Evolutionary conservation across 1,140 invertebrate genomes (phyloP).

Genomic region (Druon quercuslanigerum): DNA sequence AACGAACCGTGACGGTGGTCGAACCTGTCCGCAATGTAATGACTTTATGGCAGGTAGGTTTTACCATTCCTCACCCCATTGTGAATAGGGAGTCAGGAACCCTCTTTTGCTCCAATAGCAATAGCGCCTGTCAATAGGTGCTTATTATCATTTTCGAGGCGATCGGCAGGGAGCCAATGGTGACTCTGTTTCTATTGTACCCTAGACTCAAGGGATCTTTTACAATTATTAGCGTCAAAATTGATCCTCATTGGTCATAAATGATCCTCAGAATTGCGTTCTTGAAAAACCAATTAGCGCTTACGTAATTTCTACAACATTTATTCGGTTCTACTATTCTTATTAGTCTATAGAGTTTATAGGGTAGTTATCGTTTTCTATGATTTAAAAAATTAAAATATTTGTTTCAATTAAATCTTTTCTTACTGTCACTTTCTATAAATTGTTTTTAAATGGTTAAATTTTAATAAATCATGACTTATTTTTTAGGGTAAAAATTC

Average conservation of each 20-base stretch:
- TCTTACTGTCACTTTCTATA: no score
- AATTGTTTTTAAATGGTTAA: no score
- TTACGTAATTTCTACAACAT: no score
- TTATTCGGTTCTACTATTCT: no score
- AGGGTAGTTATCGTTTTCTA: no score
- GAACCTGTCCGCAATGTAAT: slow-evolving; percentile 54
- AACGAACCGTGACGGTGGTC: slow-evolving; percentile 42
- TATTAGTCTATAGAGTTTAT: no score
- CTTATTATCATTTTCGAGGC: slow-evolving; percentile 8
- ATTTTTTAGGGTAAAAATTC: no score
- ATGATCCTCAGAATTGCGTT: neutral
- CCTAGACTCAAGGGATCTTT: neutral
- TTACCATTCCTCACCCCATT: slow-evolving; percentile 22
- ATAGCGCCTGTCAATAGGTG: neutral
- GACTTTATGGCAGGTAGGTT: slow-evolving; percentile 48
- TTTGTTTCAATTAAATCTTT: no score
- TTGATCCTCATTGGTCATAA: neutral
- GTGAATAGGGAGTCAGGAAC: neutral
- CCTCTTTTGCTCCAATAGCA: slow-evolving; percentile 23
- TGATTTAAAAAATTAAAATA: no score
- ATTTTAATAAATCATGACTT: no score
- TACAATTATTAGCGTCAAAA: neutral
- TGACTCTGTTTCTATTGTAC: neutral
- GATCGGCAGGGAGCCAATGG: neutral
- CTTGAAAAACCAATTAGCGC: no score